These are phyloP conservation scores for Colistium nudipinnis DNA, from an alignment of 2,113 vertebrate species.

Conservation along the genomic window DNA sequence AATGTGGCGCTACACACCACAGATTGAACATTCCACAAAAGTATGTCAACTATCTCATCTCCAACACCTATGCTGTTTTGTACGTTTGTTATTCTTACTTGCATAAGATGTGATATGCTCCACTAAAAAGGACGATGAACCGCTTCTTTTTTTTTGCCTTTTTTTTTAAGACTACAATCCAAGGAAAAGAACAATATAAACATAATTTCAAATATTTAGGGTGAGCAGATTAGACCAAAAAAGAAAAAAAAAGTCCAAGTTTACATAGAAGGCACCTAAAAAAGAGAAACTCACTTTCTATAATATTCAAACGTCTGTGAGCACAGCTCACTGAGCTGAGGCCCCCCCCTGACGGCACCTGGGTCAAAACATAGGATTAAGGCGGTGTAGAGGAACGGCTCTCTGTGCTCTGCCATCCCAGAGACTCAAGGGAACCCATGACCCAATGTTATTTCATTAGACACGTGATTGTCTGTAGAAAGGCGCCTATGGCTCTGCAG, in stretches of 20 bases:
- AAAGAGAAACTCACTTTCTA: no score
- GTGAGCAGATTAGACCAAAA: background rate
- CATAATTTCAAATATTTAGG: background rate
- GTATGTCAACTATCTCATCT: constrained; percentile 24
- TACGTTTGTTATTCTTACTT: background rate
- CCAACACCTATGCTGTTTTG: background rate
- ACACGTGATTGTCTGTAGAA: constrained; percentile 10
- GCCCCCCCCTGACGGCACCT: no score
- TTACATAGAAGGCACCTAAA: background rate
- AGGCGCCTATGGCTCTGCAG: background rate
- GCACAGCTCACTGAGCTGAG: background rate
- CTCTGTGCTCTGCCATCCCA: background rate
- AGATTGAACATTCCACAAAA: constrained; percentile 2
- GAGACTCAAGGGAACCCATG: constrained; percentile 19
- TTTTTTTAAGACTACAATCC: background rate
- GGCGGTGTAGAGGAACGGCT: background rate
- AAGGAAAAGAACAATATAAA: background rate
- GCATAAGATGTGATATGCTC: background rate
- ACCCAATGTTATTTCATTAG: constrained; percentile 14
- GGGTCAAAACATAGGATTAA: constrained; percentile 32
- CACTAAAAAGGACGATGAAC: background rate
- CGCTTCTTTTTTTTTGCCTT: background rate
- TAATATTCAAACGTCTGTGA: background rate
- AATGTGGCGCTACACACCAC: no score
- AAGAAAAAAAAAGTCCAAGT: background rate